Base-by-base conservation (phyloP, 1,140 invertebrate species). In the Ptiloglossa arizonensis region DNA sequence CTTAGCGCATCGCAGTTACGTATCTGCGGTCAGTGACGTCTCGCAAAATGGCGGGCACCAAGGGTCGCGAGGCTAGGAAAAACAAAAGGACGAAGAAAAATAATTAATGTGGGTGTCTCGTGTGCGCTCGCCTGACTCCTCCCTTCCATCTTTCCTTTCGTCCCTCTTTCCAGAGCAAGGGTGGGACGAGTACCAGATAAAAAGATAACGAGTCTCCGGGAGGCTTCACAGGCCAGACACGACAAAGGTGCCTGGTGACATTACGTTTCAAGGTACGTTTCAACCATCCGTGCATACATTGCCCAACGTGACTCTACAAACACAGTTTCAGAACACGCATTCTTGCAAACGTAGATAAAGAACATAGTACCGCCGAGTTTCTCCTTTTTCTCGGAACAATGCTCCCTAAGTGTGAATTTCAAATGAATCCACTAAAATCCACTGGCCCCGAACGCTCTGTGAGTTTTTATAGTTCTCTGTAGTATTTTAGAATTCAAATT, bases 71-170 rank as follows among this genome's bases (percentile, higher is more conserved):
- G 60, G 54, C 46, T 57, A 52, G 38, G 22, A 59, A 85, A 87
- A 88, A 85, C 81, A 83, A 86, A 87, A 84, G 83, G 87, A 84
- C 68, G 85, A 86, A 85, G 80, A 80, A 87, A 89, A 89, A 89
- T 89, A 90, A 90, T 90, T 90, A 90, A 90, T 89, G 87, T 84
- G 82, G 83, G 87, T 87, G 83, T 88, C 87, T 89, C 87, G 77
- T 88, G 83, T 88, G 82, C 86, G 84, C 80, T 73, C 80, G 82
- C 74, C 75, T 63, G 72, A 38, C 70, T 70, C 77, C 62, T 84
- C 74, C 69, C 77, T 83, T 64, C 27, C 54, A 63, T 63, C 62
- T 57, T 67, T 56, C 71, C 83, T 82, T 70, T 80, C 80, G 77
- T 62, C 66, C 68, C 72, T 50, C 44, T 72, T 59, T 67, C 62